phyloP scores from a whole-genome alignment of 1,140 invertebrate genomes.

The Macrosteles quadrilineatus region DNA sequence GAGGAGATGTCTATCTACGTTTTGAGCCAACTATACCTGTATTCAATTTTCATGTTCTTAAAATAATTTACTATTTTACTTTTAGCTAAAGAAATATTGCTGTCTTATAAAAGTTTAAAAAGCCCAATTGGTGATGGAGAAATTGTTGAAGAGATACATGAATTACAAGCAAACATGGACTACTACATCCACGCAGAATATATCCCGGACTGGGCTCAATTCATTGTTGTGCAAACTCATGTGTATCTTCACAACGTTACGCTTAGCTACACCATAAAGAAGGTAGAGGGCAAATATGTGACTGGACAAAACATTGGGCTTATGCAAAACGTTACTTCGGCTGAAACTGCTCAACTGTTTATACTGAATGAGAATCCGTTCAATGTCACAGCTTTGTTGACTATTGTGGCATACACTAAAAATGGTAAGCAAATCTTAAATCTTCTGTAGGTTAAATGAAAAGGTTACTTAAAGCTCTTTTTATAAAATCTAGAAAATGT shows the following conservation, averaged over 20 bases:
- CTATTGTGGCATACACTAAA: constrained; percentile 56
- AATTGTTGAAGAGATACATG: neutral
- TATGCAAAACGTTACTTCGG: constrained; percentile 46
- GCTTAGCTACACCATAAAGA: constrained; percentile 55
- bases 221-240: constrained; percentile 69
- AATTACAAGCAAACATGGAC: neutral
- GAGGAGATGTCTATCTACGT: too few relatives aligned
- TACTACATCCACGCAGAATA: constrained; percentile 1
- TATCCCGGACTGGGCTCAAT: constrained; percentile 51
- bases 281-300: constrained; percentile 45
- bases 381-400: constrained; percentile 53
- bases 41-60: too few relatives aligned
- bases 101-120: constrained; percentile 9
- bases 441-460: constrained; percentile 20
- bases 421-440: constrained; percentile 54
- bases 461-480: too few relatives aligned
- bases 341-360: constrained; percentile 44
- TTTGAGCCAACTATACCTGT: too few relatives aligned
- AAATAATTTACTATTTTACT: neutral
- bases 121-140: neutral
- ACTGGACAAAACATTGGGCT: constrained; percentile 67
- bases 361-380: constrained; percentile 51
- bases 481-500: too few relatives aligned
- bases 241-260: constrained; percentile 61
- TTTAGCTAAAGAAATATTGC: constrained; percentile 2